Evolutionary conservation across 1,140 invertebrate genomes (phyloP).

Genomic region (Cylas formicarius): DNA sequence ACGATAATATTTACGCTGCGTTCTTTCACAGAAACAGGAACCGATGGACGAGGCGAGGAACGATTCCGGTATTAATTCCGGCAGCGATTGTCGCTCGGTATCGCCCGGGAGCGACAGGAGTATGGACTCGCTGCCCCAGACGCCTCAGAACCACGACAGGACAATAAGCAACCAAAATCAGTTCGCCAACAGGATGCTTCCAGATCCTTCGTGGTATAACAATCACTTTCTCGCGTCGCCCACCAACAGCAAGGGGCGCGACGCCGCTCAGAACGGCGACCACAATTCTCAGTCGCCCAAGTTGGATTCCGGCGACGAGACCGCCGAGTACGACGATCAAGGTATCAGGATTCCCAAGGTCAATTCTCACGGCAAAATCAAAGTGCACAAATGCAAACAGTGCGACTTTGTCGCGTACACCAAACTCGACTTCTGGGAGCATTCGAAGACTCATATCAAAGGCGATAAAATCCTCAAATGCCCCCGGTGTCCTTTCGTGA

Average conservation of each 20-base stretch:
- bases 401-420: slow-evolving; percentile 78
- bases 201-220: not conserved
- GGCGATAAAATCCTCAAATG: slow-evolving; percentile 87
- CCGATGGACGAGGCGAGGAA: slow-evolving; percentile 35
- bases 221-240: not conserved
- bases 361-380: slow-evolving; percentile 77
- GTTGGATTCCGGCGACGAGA: slow-evolving; percentile 19
- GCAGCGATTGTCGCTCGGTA: slow-evolving; percentile 34
- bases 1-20: slow-evolving; percentile 11
- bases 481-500: slow-evolving; percentile 91
- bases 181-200: not conserved
- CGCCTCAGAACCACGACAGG: slow-evolving; percentile 5
- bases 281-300: slow-evolving; percentile 29
- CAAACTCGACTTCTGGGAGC: slow-evolving; percentile 90
- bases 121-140: slow-evolving; percentile 18
- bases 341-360: slow-evolving; percentile 61
- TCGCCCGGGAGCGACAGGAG: slow-evolving; percentile 36
- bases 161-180: not conserved
- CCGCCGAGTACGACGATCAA: slow-evolving; percentile 54
- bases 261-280: slow-evolving; percentile 35
- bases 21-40: slow-evolving; percentile 40
- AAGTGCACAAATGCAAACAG: slow-evolving; percentile 87
- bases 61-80: slow-evolving; percentile 38
- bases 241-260: slow-evolving; percentile 10
- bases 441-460: slow-evolving; percentile 85